Evolutionary conservation across 2,888 invertebrate species (phyloP), one percentile per base, ranked within the genome.

Genomic region (Stegophylla sp.): DNA sequence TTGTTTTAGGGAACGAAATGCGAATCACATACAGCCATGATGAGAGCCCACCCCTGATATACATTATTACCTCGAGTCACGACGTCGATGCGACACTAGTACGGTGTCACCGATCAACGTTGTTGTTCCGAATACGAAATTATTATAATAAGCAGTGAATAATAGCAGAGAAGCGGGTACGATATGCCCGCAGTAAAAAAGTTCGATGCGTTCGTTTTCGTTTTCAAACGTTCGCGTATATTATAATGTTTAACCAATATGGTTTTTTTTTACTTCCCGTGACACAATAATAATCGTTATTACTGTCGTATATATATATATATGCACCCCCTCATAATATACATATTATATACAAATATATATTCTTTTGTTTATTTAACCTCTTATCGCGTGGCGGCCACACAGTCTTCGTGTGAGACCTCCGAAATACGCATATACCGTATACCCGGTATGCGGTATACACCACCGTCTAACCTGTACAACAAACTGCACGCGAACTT

Each of bases 201-300:
- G 13, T 69, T 69, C 20, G 26, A 45, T n/a, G 15, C 17, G 23
- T 34, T 34, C 7, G 20, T 59, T 63, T 69, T 59, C n/a, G 17
- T 45, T 77, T 77, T 69, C 28, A 77, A 20, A 77, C 20, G 26
- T 71, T 71, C 17, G 34, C n/a, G n/a, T n/a, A n/a, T n/a, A n/a
- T n/a, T n/a, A n/a, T 71, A 41, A 67, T 66, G 43, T 61, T 48
- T 61, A 71, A 41, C 41, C 63, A 79, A 71, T 77, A 77, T 45
- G 61, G 51, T 79, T 66, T 43, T 76, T 74, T 77, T 76, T 71
- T n/a, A n/a, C n/a, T n/a, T n/a, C n/a, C n/a, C 79, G 79, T 79
- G 61, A 71, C 69, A 51, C 53, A 41, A 53, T 71, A 71, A 71
- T 71, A 71, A 79, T 59, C 61, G 26, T 51, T 79, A 63, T 69